Evolutionary conservation across 2,113 vertebrate species (phyloP).

Genomic region (Silurus meridionalis): DNA sequence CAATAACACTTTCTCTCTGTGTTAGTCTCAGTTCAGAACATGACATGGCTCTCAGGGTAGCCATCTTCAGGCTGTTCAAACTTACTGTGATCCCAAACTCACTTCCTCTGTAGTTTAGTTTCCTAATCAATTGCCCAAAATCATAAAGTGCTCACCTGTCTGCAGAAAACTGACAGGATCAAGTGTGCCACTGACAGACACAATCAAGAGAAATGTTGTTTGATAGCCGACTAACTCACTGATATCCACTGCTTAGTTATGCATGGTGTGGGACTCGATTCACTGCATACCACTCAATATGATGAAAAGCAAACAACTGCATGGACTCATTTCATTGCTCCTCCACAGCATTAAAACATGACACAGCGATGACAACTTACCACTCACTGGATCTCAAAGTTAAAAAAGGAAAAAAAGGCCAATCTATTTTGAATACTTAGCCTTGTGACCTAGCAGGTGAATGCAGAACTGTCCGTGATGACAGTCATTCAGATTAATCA

Average conservation of each 20-base stretch:
- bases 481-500: constrained; percentile 3
- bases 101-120: neutral
- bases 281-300: neutral
- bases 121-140: neutral
- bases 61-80: neutral
- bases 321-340: neutral
- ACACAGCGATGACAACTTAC: neutral
- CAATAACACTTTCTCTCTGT: neutral
- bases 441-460: too few relatives aligned
- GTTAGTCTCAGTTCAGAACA: neutral
- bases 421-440: neutral
- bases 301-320: constrained; percentile 14
- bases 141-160: neutral
- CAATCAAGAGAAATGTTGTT: constrained; percentile 18
- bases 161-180: neutral
- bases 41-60: neutral
- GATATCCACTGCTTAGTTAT: neutral
- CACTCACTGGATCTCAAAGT: constrained; percentile 13
- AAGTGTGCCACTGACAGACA: neutral
- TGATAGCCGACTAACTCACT: neutral
- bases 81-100: neutral
- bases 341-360: neutral
- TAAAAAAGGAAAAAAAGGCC: constrained; percentile 26
- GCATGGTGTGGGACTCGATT: neutral
- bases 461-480: neutral